A percentile compares a stretch with the other conserved stretches of the same genome.
These are phyloP conservation scores for Rhizomys pruinosus DNA, from an alignment of 2,113 vertebrate genomes.

Conservation along the genomic window DNA sequence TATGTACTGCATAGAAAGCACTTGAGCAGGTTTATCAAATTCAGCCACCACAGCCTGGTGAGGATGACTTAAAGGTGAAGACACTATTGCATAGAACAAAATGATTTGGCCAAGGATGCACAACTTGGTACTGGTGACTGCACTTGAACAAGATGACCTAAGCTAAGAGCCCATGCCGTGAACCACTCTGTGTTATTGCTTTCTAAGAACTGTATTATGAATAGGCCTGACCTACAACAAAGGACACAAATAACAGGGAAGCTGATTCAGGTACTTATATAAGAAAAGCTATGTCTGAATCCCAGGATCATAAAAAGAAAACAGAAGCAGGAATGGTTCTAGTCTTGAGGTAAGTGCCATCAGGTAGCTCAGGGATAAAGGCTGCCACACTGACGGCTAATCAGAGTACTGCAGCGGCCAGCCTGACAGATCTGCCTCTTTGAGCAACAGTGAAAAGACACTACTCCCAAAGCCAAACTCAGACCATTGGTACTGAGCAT, in stretches of 20 bases:
- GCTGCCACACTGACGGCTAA: not conserved
- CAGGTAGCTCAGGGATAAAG: not conserved
- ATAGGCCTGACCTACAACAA: not conserved
- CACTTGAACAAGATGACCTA: not conserved
- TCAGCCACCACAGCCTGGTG: not conserved
- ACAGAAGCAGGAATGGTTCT: not conserved
- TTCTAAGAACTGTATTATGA: not conserved
- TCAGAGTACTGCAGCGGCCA: not conserved
- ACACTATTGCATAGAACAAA: not conserved
- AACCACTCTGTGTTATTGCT: not conserved
- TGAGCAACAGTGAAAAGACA: accelerated
- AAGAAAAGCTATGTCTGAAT: not conserved
- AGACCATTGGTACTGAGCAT: not conserved
- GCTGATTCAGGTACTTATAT: not conserved
- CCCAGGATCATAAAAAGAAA: not conserved
- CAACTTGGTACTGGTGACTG: not conserved
- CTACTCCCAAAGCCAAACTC: not conserved
- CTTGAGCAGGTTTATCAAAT: not conserved
- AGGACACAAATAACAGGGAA: not conserved
- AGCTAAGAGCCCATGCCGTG: not conserved
- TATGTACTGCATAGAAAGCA: not conserved
- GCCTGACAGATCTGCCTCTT: not conserved
- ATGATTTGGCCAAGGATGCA: not conserved
- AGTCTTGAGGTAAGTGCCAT: too few relatives aligned
- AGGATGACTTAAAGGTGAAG: not conserved